A percentile compares a stretch with the other conserved stretches of the same genome.
Evolutionary conservation across 64 coral and sea anemone genomes (phyloP).

Genomic region (Stylophora pistillata): DNA sequence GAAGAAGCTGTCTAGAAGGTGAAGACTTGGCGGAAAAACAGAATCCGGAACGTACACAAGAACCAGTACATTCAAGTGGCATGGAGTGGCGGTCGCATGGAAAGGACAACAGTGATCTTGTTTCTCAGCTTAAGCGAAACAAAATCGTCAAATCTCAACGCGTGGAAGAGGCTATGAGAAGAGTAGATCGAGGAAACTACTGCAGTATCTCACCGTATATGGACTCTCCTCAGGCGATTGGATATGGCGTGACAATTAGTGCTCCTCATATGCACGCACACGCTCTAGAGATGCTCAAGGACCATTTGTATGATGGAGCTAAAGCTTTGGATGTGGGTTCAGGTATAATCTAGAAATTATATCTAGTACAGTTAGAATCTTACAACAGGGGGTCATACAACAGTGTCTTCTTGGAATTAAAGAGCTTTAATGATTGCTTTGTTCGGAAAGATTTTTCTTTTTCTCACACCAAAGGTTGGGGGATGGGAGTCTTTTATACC

Average conservation of each 20-base stretch:
- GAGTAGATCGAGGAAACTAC: constrained; percentile 81
- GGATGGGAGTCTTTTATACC: background rate
- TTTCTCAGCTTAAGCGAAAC: constrained; percentile 70
- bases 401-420: too few relatives aligned
- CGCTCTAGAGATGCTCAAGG: constrained; percentile 91
- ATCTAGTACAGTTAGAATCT: too few relatives aligned
- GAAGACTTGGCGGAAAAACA: background rate
- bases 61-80: constrained; percentile 60
- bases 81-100: constrained; percentile 99
- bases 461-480: background rate
- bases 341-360: constrained; percentile 32
- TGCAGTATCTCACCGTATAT: constrained; percentile 67
- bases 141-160: constrained; percentile 71
- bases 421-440: too few relatives aligned
- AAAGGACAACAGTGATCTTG: constrained; percentile 78
- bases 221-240: constrained; percentile 92
- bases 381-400: too few relatives aligned
- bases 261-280: constrained; percentile 99
- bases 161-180: constrained; percentile 84
- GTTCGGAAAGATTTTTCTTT: too few relatives aligned
- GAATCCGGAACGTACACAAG: constrained; percentile 1
- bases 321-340: constrained; percentile 93
- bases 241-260: constrained; percentile 95
- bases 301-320: constrained; percentile 83
- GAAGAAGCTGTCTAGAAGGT: constrained; percentile 1